Base-by-base conservation (phyloP, 1,140 invertebrate species). In the Cherax destructor region DNA sequence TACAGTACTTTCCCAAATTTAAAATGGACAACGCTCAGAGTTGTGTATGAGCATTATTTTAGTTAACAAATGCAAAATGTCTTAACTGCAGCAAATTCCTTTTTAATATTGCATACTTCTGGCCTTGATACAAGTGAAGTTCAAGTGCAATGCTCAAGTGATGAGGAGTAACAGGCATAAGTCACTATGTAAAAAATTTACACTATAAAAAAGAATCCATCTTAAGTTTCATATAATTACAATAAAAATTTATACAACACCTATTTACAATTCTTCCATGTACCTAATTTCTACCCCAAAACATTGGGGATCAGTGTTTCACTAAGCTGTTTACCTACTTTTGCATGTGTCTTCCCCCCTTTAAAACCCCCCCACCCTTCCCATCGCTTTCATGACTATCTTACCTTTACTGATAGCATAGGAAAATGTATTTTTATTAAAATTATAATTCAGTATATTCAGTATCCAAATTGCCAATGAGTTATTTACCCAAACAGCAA, bases 181-280 rank as follows among this genome's bases (percentile, higher is more conserved):
- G 16, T 59, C 9, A 59, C 56, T 59, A 59, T 59, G 56, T 59
- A 59, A 56, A 69, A 69, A 21, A 69, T 16, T 69, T 5, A 69
- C 18, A 69, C 13, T n/a, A 6, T 69, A 69, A 69, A 69, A 69
- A 69, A 3, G 21, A 18, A 69, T n/a, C 18, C 6, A 69, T 18
- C 21, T 13, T 56, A 81, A 49, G 30, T 83, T 49, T 61, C n/a
- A 83, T n/a, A n/a, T 56, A 56, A 56, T 56, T 56, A 56, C 52
- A 56, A 56, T 83, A 83, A 83, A 81, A 83, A n/a, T 83, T n/a
- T 61, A 59, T 83, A 69, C 49, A 61, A 24, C 24, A 83, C 30
- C 50, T 79, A 79, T 65, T 83, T 83, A 83, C 80, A 83, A 47
- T 9, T 61, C 61, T 10, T 61, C 18, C 52, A 56, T 56, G 52